Base-by-base conservation (phyloP, 23 tunicate species). In the Oikopleura dioica region DNA sequence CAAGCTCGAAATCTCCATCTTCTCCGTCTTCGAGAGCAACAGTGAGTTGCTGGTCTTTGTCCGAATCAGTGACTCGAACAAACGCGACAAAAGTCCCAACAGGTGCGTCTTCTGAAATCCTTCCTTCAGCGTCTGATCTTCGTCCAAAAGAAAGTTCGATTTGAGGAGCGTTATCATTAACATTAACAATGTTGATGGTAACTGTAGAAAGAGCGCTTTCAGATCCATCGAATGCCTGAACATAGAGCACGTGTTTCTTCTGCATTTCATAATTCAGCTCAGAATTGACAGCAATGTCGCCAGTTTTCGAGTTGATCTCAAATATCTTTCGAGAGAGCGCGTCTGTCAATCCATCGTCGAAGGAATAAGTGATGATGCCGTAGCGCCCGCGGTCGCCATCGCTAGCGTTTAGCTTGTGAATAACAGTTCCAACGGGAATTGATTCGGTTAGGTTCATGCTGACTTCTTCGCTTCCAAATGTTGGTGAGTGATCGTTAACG, bases 21-120 rank as follows among this genome's bases (percentile, higher is more conserved):
- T 63, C 72, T 28, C 16, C 16, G 5, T 12, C 4, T 63, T 63
- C 26, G 30, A 31, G 30, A 23, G 29, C 26, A 2, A 63, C 30
- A 21, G 16, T 4, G 2, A 23, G 30, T 31, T 23, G 30, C 33
- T 23, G 30, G 26, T 31, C 72, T 31, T 28, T 63, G 33, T 21
- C 72, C 72, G 26, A 63, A 63, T 63, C 72, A 28, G 72, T 63
- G 26, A 63, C 72, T 28, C 30, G 26, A 63, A 63, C 72, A 63
- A 63, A 63, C 30, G 72, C 72, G 33, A 63, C 72, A 63, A 63
- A 63, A 63, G 29, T 31, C 4, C 72, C 72, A 28, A 63, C 26
- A 12, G 16, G 72, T 63, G 72, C 72, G 2, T 5, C 72, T 31
- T 63, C 72, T 23, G 72, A 63, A 63, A 63, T 28, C n/a, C n/a